Evolutionary conservation across 2,888 invertebrate genomes (phyloP), one percentile per base, ranked within the genome.

Genomic region (Chorisops tibialis): DNA sequence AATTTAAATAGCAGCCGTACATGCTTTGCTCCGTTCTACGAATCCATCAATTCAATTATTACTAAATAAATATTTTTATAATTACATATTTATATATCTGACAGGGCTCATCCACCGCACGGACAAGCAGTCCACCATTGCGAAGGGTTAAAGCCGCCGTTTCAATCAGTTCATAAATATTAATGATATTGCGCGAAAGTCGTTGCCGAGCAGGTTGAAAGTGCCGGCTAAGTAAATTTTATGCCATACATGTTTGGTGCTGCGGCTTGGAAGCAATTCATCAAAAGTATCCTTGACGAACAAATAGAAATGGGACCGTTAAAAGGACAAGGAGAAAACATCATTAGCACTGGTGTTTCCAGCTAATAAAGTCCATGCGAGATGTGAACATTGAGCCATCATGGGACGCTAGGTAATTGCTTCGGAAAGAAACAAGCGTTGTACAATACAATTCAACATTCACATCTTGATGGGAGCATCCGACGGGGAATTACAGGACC

Each of bases 311-410:
- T n/a, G 30, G 11, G 49, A 12, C 49, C 7, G 47, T 24, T n/a
- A 18, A 50, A 16, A 30, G 35, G 30, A 50, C 35, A 30, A 24
- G 14, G 30, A 16, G 49, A 18, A 16, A 61, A 47, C 48, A 63
- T 60, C 63, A 63, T 63, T 63, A 63, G 63, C 56, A 47, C 56
- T 50, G 47, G 45, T 61, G 63, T 63, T 63, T 59, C 56, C 50
- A 61, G 51, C 63, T 60, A 63, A 63, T 60, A 63, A 60, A 60
- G 63, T 56, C 60, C 21, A 35, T 45, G 35, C 48, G 56, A 30
- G 39, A 30, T 24, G 11, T 18, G 12, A 14, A 45, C 16, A 54
- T 38, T 19, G 11, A 41, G 38, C 11, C 16, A 12, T 4, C 30
- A 49, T 9, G 12, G 37, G 48, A n/a, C 35, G 22, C n/a, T 24